Evolutionary conservation across 2,797 vertebrate species (phyloP), one percentile per base, ranked within the genome.

Genomic region (Tachyglossus aculeatus): DNA sequence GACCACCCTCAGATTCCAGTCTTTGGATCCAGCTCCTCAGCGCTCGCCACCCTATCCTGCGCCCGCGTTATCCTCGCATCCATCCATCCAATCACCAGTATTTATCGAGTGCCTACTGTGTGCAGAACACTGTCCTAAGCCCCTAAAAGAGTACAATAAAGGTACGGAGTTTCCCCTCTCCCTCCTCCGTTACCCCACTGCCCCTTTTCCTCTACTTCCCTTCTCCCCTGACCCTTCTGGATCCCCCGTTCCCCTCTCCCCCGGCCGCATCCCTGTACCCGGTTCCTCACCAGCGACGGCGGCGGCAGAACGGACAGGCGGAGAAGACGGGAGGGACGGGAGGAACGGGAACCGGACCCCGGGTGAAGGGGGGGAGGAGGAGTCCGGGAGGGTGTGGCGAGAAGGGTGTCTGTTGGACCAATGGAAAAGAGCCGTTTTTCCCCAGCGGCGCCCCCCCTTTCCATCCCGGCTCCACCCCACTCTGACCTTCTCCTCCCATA

Each of bases 311-410:
- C 60, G 67, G 36, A 31, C 8, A 29, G 5, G 27, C 59, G 50
- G 58, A 61, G 55, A 67, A 64, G 65, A 74, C 50, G 19, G 41
- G 61, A 73, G 58, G 38, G 59, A 32, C 31, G 6, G 82, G 70
- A 78, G 78, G 53, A 40, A 68, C 48, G 66, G 74, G 44, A 56
- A 62, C 38, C 45, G 65, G 77, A 68, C 60, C 43, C 50, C 27
- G 38, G 61, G 56, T 1, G n/a, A 71, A 71, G 66, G 71, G 43
- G 54, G 68, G 65, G 51, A 51, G 58, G 77, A 64, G 33, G 39
- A 74, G 27, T 59, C 63, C 59, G 74, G 1, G 62, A 61, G 75
- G 52, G 59, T n/a, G n/a, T n/a, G n/a, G n/a, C n/a, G n/a, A n/a
- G n/a, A n/a, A n/a, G n/a, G n/a, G n/a, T n/a, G n/a, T n/a, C n/a